Conservation (phyloP, 2,797 vertebrate species). For the Eptatretus atami region DNA sequence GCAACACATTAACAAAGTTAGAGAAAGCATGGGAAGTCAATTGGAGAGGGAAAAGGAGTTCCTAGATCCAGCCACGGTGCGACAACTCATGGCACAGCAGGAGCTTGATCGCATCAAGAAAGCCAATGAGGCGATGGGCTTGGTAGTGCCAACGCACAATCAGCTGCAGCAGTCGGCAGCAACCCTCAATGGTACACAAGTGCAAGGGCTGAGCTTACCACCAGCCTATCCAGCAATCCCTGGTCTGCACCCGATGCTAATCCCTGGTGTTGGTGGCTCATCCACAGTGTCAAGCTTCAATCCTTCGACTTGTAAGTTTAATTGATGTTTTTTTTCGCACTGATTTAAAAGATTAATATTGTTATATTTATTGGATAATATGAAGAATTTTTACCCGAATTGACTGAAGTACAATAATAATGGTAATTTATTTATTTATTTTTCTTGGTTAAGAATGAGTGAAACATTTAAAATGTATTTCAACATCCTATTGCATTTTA, state of each 20-base stretch:
- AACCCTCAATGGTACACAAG: slow-evolving; percentile 47
- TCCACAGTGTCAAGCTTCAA: slow-evolving; percentile 60
- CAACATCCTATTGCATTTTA: no score
- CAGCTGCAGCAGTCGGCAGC: slow-evolving; percentile 31
- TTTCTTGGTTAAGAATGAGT: no score
- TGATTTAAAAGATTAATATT: no score
- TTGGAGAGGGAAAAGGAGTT: slow-evolving; percentile 98
- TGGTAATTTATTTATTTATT: no score
- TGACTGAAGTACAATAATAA: no score
- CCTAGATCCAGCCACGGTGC: slow-evolving; percentile 93
- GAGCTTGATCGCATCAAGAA: slow-evolving; percentile 99
- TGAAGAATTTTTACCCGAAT: no score
- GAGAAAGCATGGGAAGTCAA: slow-evolving; percentile 96
- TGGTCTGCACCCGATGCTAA: slow-evolving; percentile 79
- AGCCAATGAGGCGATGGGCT: slow-evolving; percentile 86
- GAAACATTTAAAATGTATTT: no score
- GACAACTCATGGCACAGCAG: slow-evolving; percentile 96
- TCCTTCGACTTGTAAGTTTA: slow-evolving; percentile 82
- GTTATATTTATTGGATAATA: no score
- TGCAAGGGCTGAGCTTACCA: slow-evolving; percentile 70
- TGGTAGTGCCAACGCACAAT: slow-evolving; percentile 23
- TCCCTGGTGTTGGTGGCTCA: slow-evolving; percentile 81
- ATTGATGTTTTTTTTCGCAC: background rate
- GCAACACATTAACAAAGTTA: slow-evolving; percentile 96
- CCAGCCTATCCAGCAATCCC: slow-evolving; percentile 64